Percentiles rank a stretch among this genome's conserved stretches.
phyloP scores from a whole-genome alignment of 2,888 invertebrate genomes.

The Eupelmus urozonus region DNA sequence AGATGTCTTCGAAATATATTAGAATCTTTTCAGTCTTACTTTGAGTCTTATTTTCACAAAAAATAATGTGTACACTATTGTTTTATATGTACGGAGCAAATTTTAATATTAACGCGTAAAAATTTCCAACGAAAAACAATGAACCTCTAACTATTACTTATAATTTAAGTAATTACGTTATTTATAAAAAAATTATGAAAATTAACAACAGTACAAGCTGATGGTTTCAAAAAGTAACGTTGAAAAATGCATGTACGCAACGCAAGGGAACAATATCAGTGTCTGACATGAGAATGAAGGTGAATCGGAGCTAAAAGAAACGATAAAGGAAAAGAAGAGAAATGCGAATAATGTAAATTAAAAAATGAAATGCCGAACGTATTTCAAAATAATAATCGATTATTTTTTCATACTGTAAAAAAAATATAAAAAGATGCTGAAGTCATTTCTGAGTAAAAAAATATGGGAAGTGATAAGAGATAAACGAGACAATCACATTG shows the following conservation, averaged over 20 bases:
- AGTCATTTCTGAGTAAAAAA: not conserved
- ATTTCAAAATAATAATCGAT: not conserved
- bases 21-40: no score
- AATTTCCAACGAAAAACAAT: no score
- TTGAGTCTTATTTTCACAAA: no score
- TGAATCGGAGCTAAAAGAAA: slow-evolving; percentile 5
- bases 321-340: not conserved
- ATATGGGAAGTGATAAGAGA: slow-evolving; percentile 22
- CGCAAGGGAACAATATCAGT: slow-evolving; percentile 42
- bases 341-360: not conserved
- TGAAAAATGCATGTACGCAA: not conserved
- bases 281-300: slow-evolving; percentile 10
- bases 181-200: not conserved
- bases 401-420: slow-evolving; percentile 42
- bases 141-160: not conserved
- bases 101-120: no score
- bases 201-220: not conserved
- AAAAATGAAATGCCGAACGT: slow-evolving; percentile 4
- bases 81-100: no score
- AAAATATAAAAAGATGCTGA: not conserved
- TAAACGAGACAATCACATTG: slow-evolving; percentile 39
- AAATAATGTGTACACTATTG: no score
- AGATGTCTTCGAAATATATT: no score
- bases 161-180: no score
- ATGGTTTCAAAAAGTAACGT: slow-evolving; percentile 1